A percentile compares a stretch with the other conserved stretches of the same genome.
These are phyloP conservation scores for Corythaixoides concolor DNA, from an alignment of 2,113 vertebrate species.

Conservation along the genomic window DNA sequence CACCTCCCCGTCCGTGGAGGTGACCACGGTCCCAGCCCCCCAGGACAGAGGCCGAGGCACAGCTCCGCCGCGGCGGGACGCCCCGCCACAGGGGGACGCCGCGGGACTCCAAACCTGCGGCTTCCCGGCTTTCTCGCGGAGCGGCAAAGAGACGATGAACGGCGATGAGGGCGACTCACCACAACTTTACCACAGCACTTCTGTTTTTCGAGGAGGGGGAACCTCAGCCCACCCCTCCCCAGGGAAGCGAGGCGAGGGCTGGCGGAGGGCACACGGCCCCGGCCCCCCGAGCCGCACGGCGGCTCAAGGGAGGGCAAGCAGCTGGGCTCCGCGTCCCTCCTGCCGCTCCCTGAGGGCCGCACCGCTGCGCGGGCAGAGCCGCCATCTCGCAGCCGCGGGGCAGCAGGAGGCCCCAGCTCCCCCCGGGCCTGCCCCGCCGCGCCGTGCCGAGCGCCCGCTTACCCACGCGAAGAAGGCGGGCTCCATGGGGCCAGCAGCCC, in stretches of 20 bases:
- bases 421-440: accelerated
- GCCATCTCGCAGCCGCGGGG: background rate
- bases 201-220: too few relatives aligned
- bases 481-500: background rate
- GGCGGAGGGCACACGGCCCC: background rate
- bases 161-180: too few relatives aligned
- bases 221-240: background rate
- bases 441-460: background rate
- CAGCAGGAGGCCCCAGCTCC: too few relatives aligned
- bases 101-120: background rate
- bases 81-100: too few relatives aligned
- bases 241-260: background rate
- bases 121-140: background rate
- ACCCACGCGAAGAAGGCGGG: background rate
- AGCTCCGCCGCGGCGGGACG: background rate
- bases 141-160: too few relatives aligned
- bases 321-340: background rate
- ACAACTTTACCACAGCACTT: background rate
- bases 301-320: background rate
- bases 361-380: background rate
- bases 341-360: background rate
- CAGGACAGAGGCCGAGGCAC: background rate
- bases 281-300: background rate
- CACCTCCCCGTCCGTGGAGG: background rate
- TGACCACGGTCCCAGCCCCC: background rate